A percentile compares a stretch with the other conserved stretches of the same genome.
Evolutionary conservation across 2,888 invertebrate genomes (phyloP).

Genomic region (Caenorhabditis becei): DNA sequence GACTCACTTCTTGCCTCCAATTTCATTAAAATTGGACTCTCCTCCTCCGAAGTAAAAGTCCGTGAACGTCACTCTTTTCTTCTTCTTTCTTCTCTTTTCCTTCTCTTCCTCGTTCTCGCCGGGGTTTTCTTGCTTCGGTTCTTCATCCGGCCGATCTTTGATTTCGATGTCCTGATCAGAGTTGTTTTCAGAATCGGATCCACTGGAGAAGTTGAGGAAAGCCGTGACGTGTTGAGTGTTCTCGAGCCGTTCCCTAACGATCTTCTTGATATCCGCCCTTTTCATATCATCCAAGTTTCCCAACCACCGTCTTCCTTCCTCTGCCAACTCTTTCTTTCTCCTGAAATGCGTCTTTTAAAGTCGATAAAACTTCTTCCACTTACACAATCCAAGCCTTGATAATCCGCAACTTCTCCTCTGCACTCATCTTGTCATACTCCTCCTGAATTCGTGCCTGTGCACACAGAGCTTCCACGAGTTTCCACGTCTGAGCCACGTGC

Average conservation of each 20-base stretch:
- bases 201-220: slow-evolving; percentile 35
- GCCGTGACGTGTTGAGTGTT: slow-evolving; percentile 51
- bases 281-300: slow-evolving; percentile 34
- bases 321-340: slow-evolving; percentile 43
- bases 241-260: slow-evolving; percentile 34
- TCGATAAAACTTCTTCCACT: slow-evolving; percentile 1
- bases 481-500: slow-evolving; percentile 61
- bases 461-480: slow-evolving; percentile 57
- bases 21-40: slow-evolving; percentile 50
- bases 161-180: slow-evolving; percentile 16
- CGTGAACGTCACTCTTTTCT: slow-evolving; percentile 4
- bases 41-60: slow-evolving; percentile 65
- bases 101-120: neutral
- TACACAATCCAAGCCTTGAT: slow-evolving; percentile 45
- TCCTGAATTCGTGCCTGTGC: slow-evolving; percentile 52
- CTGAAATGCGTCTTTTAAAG: slow-evolving; percentile 14
- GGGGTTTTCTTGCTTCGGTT: slow-evolving; percentile 7
- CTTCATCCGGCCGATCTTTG: neutral
- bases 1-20: slow-evolving; percentile 29
- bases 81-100: slow-evolving; percentile 17
- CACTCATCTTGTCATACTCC: slow-evolving; percentile 26
- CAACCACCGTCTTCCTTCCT: slow-evolving; percentile 43
- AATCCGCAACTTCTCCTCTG: slow-evolving; percentile 30
- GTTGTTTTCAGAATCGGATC: slow-evolving; percentile 34
- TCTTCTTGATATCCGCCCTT: slow-evolving; percentile 34